Conservation (phyloP, 2,888 invertebrate genomes). For the Lepetodrilus schrolli region DNA sequence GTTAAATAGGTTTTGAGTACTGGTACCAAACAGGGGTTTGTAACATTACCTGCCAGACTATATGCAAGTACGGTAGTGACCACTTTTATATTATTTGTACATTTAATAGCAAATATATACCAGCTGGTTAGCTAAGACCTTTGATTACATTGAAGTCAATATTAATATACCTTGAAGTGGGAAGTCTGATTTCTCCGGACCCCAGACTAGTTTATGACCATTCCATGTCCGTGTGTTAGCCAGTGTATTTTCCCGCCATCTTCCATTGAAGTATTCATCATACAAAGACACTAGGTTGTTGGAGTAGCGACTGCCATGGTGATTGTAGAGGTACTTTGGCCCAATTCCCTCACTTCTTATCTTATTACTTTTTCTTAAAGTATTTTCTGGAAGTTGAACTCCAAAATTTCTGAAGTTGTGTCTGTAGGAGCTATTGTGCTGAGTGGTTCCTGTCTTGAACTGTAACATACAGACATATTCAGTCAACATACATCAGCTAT, state of each 20-base stretch:
- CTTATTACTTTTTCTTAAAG: constrained; percentile 64
- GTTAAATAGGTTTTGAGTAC: too few species aligned
- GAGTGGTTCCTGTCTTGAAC: constrained; percentile 64
- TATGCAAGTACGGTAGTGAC: too few species aligned
- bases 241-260: constrained; percentile 60
- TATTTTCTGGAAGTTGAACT: constrained; percentile 64
- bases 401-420: constrained; percentile 67
- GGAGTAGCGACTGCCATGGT: constrained; percentile 71
- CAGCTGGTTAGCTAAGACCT: too few species aligned
- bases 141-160: too few species aligned
- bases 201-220: constrained; percentile 68
- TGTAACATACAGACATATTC: constrained; percentile 35
- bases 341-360: constrained; percentile 67
- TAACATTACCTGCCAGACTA: too few species aligned
- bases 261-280: constrained; percentile 72
- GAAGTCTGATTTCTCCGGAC: constrained; percentile 71
- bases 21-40: too few species aligned
- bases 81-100: too few species aligned
- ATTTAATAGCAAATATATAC: too few species aligned
- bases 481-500: background rate
- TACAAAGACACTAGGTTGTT: constrained; percentile 73
- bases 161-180: constrained; percentile 74
- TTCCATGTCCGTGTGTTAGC: constrained; percentile 70
- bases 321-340: constrained; percentile 68
- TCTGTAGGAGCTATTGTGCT: constrained; percentile 70